Base-by-base conservation (phyloP, 2,113 vertebrate genomes). In the Rhinolophus sinicus region DNA sequence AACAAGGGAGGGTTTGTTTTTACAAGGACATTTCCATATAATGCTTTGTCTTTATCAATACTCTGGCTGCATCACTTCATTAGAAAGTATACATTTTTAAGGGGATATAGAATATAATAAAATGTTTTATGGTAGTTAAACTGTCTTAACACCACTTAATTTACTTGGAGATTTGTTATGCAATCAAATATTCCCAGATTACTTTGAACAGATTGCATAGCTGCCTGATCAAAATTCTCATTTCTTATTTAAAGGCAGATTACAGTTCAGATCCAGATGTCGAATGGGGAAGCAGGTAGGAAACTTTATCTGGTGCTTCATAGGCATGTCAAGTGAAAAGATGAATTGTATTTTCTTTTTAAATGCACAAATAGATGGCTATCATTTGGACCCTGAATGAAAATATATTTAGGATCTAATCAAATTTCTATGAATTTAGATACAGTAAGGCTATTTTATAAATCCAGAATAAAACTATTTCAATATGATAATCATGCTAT, bases 231-330 rank as follows among this genome's bases (percentile, higher is more conserved):
- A 96, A 97, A 97, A 95, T 97, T 96, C 88, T 96, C 67, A 95
- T 97, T 96, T 97, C 97, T 97, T 96, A 97, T 96, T 97, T 98
- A 97, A 96, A 96, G 91, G 65, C 65, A 97, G 91, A 97, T 96
- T 96, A 87, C 85, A 94, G 92, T 93, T 97, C 94, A 94, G 73
- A 91, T 95, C 86, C 95, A 97, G 95, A 97, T 97, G 90, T 96
- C 94, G 60, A 96, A 89, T 90, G 85, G 44, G 60, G 52, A 75
- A 91, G 33, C 80, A 96, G 95, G 88, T 96, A 97, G 67, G 38
- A 88, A 93, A 81, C 93, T 97, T 96, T 96, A 95, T 95, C 72
- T 96, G 95, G 92, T 14, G n/a, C 52, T 95, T 97, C 72, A 70
- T 38, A 96, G n/a, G 75, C 60, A 40, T 94, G 65, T 35, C 72